Base-by-base conservation (phyloP, 1,140 invertebrate species). In the Nomia melanderi region DNA sequence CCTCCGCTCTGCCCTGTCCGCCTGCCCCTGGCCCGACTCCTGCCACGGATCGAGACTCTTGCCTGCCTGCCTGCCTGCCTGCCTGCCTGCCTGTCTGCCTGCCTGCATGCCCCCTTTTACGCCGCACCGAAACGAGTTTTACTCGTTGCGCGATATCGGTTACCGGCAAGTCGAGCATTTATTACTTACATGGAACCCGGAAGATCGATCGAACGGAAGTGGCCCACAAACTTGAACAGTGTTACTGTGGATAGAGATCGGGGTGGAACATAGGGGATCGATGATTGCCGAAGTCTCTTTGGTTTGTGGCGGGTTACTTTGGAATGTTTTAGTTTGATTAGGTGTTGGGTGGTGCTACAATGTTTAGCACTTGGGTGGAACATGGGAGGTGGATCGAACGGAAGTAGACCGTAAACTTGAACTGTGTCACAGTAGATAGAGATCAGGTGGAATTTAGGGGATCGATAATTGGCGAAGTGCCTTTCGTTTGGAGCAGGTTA, bases 201-300 rank as follows among this genome's bases (percentile, higher is more conserved):
- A 84, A 84, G 82, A 82, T 82, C 71, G 79, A 81, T 84, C 53
- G 71, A 72, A 41, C 76, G 82, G 82, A 84, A 84, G 73, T 79
- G 64, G 63, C 23, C 33, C 71, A 66, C 33, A 31, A 74, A 66
- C 60, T 74, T 57, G 44, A 63, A 63, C 44, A 56, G 74, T 59
- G 39, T 56, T 59, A 23, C 41, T 27, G 39, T 54, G 27, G 53
- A 7, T 27, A 6, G 3, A 25, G 29, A 6, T n/a, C 57, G 31
- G 9, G 7, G 1, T 8, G 57, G 1, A 33, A 33, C 20, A 2
- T 20, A 6, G 17, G 31, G 29, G 9, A 6, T 31, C 14, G 54
- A 29, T 5, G 2, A n/a, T 29, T 14, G 17, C 54, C 27, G 54
- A 56, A 56, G 29, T 44, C 41, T 44, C 12, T 17, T 17, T 44